A percentile compares a stretch with the other conserved stretches of the same genome.
Evolutionary conservation across 53 echinoderm and acorn worm genomes (phyloP).

Genomic region (Luidia sarsii): DNA sequence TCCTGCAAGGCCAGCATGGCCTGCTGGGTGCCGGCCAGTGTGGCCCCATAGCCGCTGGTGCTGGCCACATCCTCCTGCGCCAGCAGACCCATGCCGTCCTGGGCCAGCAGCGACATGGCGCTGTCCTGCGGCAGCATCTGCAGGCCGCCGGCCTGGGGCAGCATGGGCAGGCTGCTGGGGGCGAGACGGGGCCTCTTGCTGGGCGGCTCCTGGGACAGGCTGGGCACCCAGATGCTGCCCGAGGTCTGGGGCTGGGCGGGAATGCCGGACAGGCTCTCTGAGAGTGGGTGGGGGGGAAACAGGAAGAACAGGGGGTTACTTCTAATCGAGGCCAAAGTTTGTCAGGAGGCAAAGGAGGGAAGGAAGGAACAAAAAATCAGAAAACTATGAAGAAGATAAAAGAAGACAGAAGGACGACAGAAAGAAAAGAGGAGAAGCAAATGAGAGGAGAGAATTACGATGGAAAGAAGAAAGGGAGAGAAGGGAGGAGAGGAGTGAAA

Average conservation of each 20-base stretch:
- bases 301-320: no score
- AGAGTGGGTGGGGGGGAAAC: no score
- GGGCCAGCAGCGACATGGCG: conserved; percentile 2
- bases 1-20: not conserved
- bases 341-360: no score
- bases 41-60: not conserved
- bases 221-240: not conserved
- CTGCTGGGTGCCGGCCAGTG: not conserved
- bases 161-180: not conserved
- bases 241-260: not conserved
- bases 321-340: no score
- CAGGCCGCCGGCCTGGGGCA: not conserved
- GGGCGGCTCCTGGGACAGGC: not conserved
- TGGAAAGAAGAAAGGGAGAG: no score
- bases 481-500: no score
- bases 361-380: no score
- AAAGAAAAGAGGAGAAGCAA: no score
- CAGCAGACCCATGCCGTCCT: not conserved
- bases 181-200: not conserved
- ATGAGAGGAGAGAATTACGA: no score
- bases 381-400: no score
- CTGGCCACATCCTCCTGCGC: not conserved
- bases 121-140: not conserved
- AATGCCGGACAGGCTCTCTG: not conserved
- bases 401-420: no score